phyloP scores from a whole-genome alignment of 2,888 invertebrate genomes.

The Galerucella calmariensis region DNA sequence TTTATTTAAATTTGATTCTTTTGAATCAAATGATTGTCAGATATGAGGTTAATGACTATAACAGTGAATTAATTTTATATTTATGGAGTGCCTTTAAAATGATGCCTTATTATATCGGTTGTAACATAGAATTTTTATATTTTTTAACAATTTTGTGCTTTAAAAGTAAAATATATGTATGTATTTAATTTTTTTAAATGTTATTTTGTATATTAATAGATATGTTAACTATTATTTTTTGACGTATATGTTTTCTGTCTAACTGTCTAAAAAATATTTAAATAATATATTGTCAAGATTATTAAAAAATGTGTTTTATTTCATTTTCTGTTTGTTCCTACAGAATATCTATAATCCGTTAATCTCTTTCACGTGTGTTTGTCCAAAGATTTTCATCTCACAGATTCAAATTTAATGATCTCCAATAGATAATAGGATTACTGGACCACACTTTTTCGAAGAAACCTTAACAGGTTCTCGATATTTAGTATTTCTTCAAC shows the following conservation, averaged over 20 bases:
- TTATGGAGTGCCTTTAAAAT: constrained; percentile 43
- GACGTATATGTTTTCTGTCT: constrained; percentile 5
- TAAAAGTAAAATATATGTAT: neutral
- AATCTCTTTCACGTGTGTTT: no score
- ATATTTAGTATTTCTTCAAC: no score
- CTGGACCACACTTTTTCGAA: no score
- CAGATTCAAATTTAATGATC: no score
- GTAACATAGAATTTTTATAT: constrained; percentile 39
- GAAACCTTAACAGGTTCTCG: no score
- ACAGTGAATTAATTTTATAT: constrained; percentile 27
- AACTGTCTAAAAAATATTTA: constrained; percentile 4
- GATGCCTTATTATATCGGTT: constrained; percentile 30
- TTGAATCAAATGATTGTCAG: no score
- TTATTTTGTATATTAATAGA: constrained; percentile 8
- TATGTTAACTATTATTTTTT: constrained; percentile 9
- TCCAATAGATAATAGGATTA: no score
- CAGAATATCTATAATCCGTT: neutral
- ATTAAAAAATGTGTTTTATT: neutral
- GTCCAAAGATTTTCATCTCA: no score
- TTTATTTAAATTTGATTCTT: no score
- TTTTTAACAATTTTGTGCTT: constrained; percentile 5
- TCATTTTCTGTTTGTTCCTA: neutral
- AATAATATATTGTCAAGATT: neutral
- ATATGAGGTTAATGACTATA: neutral
- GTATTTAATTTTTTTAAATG: constrained; percentile 4